Evolutionary conservation across 2,113 vertebrate genomes (phyloP).

Genomic region (Taurulus bubalis): DNA sequence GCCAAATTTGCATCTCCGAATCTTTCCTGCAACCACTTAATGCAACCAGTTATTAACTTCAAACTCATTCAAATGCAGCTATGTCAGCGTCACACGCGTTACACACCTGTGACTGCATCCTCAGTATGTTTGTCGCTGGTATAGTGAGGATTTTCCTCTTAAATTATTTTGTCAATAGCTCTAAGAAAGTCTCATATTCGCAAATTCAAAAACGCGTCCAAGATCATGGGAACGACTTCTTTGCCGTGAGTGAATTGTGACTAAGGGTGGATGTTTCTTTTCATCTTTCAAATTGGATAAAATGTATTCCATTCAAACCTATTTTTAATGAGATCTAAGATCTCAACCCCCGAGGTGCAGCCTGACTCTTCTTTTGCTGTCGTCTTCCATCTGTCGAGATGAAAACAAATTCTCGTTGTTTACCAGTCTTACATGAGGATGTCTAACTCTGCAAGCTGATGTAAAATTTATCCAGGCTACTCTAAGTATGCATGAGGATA

Average conservation of each 20-base stretch:
- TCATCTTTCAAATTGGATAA: slow-evolving; percentile 55
- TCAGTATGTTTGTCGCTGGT: slow-evolving; percentile 13
- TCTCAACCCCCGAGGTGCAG: slow-evolving; percentile 58
- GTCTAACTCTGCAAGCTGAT: slow-evolving; percentile 51
- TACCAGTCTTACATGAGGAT: slow-evolving; percentile 50
- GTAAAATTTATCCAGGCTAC: slow-evolving; percentile 65
- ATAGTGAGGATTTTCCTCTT: slow-evolving; percentile 19
- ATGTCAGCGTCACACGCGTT: neutral
- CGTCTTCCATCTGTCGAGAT: slow-evolving; percentile 63
- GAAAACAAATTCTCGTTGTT: slow-evolving; percentile 65
- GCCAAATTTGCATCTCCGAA: neutral
- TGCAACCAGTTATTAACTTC: neutral
- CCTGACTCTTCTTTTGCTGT: slow-evolving; percentile 43
- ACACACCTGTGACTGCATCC: neutral
- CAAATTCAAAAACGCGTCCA: neutral
- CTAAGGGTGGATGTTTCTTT: slow-evolving; percentile 41
- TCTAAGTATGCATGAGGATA: slow-evolving; percentile 6
- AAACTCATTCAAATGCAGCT: neutral
- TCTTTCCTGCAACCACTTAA: too few relatives aligned
- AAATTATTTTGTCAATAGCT: slow-evolving; percentile 38
- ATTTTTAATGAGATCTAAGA: slow-evolving; percentile 70
- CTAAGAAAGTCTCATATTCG: neutral
- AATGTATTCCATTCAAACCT: slow-evolving; percentile 45
- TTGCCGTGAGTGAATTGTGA: slow-evolving; percentile 19
- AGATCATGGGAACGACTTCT: neutral